Evolutionary conservation across 2,797 vertebrate species (phyloP).

Genomic region (Telmatherina bonti): DNA sequence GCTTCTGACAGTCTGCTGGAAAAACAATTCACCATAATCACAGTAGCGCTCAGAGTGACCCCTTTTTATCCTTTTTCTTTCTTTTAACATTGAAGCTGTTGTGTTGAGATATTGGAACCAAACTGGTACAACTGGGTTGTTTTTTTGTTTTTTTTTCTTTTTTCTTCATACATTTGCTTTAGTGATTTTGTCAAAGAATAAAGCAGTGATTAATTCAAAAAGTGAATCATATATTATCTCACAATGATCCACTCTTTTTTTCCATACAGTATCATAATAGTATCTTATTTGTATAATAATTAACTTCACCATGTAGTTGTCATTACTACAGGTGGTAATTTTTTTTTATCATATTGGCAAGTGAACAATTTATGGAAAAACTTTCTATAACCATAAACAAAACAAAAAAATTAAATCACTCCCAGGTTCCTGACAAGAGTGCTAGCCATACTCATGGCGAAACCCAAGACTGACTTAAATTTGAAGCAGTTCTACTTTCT

Average conservation of each 20-base stretch:
- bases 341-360: no score
- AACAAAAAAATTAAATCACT: no score
- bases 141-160: background rate
- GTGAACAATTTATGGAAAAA: no score
- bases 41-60: slow-evolving; percentile 6
- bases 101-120: slow-evolving; percentile 7
- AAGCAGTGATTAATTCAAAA: background rate
- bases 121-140: background rate
- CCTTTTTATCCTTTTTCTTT: background rate
- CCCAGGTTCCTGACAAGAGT: no score
- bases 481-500: no score
- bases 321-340: background rate
- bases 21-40: slow-evolving; percentile 23
- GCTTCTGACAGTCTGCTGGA: slow-evolving; percentile 18
- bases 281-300: background rate
- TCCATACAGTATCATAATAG: background rate
- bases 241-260: background rate
- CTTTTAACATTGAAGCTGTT: slow-evolving; percentile 6
- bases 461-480: no score
- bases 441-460: no score
- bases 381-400: no score
- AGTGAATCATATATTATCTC: no score
- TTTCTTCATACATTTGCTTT: background rate
- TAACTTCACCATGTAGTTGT: background rate
- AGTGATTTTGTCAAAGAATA: background rate